Conservation (phyloP, 2,797 vertebrate species). For the Todus mexicanus region DNA sequence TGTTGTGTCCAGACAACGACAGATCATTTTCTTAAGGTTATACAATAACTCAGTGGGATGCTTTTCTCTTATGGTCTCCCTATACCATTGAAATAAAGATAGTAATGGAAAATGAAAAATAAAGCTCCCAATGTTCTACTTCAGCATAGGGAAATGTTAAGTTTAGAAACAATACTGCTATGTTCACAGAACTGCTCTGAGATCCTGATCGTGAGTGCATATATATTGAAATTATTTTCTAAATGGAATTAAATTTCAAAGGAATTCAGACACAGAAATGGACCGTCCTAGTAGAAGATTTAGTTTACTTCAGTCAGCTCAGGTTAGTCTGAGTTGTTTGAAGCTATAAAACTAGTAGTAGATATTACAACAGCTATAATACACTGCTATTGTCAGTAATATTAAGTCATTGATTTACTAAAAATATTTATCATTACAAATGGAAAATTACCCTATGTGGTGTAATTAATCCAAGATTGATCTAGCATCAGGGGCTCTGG, state of each 20-base stretch:
- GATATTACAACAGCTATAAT: neutral
- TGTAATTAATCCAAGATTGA: neutral
- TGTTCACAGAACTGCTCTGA: neutral
- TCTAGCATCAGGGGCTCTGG: neutral
- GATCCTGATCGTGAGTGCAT: neutral
- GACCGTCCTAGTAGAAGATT: neutral
- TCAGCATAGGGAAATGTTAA: neutral
- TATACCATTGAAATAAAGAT: neutral
- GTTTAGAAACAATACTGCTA: neutral
- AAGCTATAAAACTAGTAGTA: neutral
- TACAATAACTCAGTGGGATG: neutral
- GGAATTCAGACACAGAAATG: neutral
- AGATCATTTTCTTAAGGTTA: neutral
- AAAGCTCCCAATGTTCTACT: neutral
- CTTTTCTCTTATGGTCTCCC: neutral
- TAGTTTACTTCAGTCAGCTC: neutral
- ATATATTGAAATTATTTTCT: neutral
- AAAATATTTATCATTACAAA: neutral
- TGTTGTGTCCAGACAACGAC: neutral
- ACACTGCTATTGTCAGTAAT: neutral
- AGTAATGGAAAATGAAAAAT: neutral
- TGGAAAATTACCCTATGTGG: neutral
- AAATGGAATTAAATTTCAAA: neutral
- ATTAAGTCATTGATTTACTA: neutral
- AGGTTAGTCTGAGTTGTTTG: neutral